Percentiles rank a stretch among this genome's conserved stretches.
Conservation (phyloP, 2,888 invertebrate genomes). For the Eristalis intricaria region DNA sequence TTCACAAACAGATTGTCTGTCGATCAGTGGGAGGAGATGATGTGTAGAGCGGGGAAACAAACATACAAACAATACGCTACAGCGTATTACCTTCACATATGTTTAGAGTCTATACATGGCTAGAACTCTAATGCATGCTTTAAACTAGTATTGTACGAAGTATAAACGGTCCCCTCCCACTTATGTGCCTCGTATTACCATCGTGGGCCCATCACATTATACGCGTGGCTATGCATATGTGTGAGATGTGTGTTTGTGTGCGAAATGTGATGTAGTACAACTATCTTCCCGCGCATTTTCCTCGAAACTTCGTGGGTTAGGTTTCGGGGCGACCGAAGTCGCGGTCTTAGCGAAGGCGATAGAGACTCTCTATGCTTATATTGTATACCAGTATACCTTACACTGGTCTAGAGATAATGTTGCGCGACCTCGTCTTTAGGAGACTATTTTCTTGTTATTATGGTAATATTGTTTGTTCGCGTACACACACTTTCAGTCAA, state of each 20-base stretch:
- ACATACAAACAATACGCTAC: conserved; percentile 12
- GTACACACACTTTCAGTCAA: conserved; percentile 74
- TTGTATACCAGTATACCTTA: conserved; percentile 2
- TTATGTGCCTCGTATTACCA: conserved; percentile 66
- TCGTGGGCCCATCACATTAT: conserved; percentile 61
- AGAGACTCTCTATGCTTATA: background rate
- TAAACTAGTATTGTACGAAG: conserved; percentile 63
- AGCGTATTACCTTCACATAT: conserved; percentile 66
- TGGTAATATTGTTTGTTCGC: conserved; percentile 68
- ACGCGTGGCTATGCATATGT: background rate
- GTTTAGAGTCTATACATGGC: conserved; percentile 37
- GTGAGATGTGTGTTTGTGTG: conserved; percentile 6
- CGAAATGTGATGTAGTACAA: conserved; percentile 46
- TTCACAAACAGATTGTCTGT: conserved; percentile 52
- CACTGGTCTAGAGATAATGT: conserved; percentile 31
- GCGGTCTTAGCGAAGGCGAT: background rate
- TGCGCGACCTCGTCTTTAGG: conserved; percentile 58
- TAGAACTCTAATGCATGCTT: background rate
- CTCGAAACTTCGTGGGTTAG: conserved; percentile 29
- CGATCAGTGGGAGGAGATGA: background rate
- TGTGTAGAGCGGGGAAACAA: background rate
- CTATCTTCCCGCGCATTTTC: conserved; percentile 71
- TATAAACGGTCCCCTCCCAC: conserved; percentile 59
- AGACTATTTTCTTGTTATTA: conserved; percentile 67
- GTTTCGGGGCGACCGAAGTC: background rate